Evolutionary conservation across 2,797 vertebrate genomes (phyloP), one percentile per base, ranked within the genome.

Genomic region (Vespertilio murinus): DNA sequence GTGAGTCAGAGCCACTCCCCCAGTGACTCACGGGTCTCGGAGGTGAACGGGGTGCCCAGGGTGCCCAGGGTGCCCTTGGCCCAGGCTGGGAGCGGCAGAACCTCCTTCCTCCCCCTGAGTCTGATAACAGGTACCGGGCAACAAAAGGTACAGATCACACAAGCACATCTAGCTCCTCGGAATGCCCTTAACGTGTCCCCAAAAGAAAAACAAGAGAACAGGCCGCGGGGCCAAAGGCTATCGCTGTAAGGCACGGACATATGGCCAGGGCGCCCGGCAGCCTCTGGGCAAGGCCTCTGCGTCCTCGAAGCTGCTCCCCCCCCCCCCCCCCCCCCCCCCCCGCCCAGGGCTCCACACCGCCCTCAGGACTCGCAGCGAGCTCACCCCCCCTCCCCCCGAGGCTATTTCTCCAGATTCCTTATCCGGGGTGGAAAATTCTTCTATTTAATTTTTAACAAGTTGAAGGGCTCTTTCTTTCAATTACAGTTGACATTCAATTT

Each of bases 101-200:
- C 81, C n/a, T 78, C 81, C 47, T 65, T 49, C 47, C 22, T 77
- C 45, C 45, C 54, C 45, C 42, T n/a, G 38, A 47, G 79, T 25
- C 49, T 85, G 95, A 90, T 94, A 95, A 90, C 52, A 85, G 54
- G 30, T 79, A 92, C 61, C 75, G 38, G 90, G 49, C 88, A 96
- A 95, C 45, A 77, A 74, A 82, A 75, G 59, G 42, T 54, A 59
- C 65, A 25, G 12, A 35, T 49, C 80, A 85, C 23, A 1, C 23
- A 96, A 94, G 64, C 6, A 79, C n/a, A 38, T 54, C 54, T 38
- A 73, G 42, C 67, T 90, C 35, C 40, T 38, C 35, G 69, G 38
- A 71, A 52, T 52, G 70, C 33, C 80, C 33, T 96, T 67, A 77
- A 71, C 74, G 85, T 75, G 54, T 59, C 79, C 74, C 59, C 38